Base-by-base conservation (phyloP, 2,888 invertebrate genomes). In the Papilio gigon region DNA sequence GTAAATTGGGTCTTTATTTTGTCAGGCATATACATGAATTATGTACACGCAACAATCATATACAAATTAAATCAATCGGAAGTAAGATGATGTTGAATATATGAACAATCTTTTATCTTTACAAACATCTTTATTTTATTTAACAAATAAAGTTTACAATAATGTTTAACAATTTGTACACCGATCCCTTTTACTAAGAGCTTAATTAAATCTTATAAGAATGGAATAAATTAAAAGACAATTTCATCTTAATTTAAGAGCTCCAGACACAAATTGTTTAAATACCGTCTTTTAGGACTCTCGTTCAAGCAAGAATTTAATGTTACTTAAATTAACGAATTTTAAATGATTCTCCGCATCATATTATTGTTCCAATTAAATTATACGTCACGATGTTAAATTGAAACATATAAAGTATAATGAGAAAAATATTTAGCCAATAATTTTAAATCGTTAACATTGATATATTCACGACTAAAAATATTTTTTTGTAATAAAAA, bases 211-310 rank as follows among this genome's bases (percentile, higher is more conserved):
- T 42, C n/a, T 56, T 56, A 67, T 56, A 56, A 42, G 50, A n/a
- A 37, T 50, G 22, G 20, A 44, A 59, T 66, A 25, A 63, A 58
- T 63, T 56, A 33, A 58, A 67, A 68, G 56, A 35, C 56, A 58
- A 62, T 67, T 67, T 50, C 35, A 58, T 25, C 44, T 58, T 44
- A 58, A 56, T 33, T 63, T 58, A 58, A 56, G 42, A 68, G 44
- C 67, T 12, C 3, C 25, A 67, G 62, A 35, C 56, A 35, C 50
- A 67, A 67, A 62, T 63, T 68, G 35, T 58, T 27, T 63, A 62
- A 68, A 62, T 62, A 27, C 62, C 67, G 27, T 30, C 40, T 53
- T 62, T 56, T 44, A 56, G 35, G 17, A 44, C 35, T 33, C 33
- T 56, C 42, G 17, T 58, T 63, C 22, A 8, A n/a, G 25, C 42